A percentile compares a stretch with the other conserved stretches of the same genome.
Evolutionary conservation across 2,888 invertebrate genomes (phyloP).

Genomic region (Drosophila paranaensis): DNA sequence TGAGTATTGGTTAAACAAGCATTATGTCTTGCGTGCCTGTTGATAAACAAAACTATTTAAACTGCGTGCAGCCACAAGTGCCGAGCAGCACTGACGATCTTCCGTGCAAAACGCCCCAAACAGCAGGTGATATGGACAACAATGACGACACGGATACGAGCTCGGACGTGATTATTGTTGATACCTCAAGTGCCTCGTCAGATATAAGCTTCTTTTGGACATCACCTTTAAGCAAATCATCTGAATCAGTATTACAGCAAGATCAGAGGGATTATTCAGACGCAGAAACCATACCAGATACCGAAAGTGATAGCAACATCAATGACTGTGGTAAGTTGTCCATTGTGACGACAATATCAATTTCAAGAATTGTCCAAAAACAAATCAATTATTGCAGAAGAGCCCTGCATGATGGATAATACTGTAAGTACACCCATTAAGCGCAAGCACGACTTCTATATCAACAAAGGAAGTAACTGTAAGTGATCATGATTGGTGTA

Average conservation of each 20-base stretch:
- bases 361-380: neutral
- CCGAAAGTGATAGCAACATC: slow-evolving; percentile 26
- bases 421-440: slow-evolving; percentile 33
- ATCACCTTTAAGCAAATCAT: slow-evolving; percentile 8
- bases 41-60: slow-evolving; percentile 29
- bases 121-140: slow-evolving; percentile 48
- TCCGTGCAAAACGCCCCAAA: slow-evolving; percentile 55
- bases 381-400: slow-evolving; percentile 2
- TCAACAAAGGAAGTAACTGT: slow-evolving; percentile 18
- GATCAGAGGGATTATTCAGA: neutral
- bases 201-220: slow-evolving; percentile 18
- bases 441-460: slow-evolving; percentile 31
- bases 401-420: slow-evolving; percentile 27
- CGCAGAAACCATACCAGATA: slow-evolving; percentile 41
- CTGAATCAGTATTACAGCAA: neutral
- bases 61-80: slow-evolving; percentile 33
- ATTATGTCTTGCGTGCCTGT: neutral
- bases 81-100: slow-evolving; percentile 35
- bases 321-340: slow-evolving; percentile 34
- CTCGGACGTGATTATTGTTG: slow-evolving; percentile 38
- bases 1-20: slow-evolving; percentile 11
- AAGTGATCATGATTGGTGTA: slow-evolving; percentile 3
- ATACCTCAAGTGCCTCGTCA: slow-evolving; percentile 24
- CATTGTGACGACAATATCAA: neutral
- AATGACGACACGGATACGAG: slow-evolving; percentile 51